Evolutionary conservation across 2,888 invertebrate genomes (phyloP).

Genomic region (Clistopyga incitator): DNA sequence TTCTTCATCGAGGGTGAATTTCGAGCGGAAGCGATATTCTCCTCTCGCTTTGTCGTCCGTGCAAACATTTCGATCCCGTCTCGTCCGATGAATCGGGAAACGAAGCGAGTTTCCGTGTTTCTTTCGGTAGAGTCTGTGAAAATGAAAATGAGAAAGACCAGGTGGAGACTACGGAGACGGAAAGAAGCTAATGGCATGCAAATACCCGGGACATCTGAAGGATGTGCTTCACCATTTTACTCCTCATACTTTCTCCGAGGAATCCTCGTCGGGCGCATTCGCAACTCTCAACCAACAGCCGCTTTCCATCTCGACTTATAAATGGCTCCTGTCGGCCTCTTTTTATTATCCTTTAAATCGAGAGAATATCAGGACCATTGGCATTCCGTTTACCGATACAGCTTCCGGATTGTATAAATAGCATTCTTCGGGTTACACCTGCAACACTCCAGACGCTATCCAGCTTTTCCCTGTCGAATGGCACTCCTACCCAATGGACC

Average conservation of each 20-base stretch:
- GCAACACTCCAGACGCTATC: constrained; percentile 10
- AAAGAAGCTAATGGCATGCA: constrained; percentile 58
- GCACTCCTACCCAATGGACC: constrained; percentile 34
- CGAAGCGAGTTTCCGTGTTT: constrained; percentile 19
- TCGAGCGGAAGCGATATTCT: neutral
- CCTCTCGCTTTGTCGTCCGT: constrained; percentile 20
- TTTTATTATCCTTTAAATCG: neutral
- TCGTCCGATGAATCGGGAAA: neutral
- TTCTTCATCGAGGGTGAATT: constrained; percentile 25
- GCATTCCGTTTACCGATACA: neutral
- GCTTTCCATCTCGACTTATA: constrained; percentile 22
- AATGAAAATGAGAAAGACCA: constrained; percentile 34
- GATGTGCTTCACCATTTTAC: constrained; percentile 11
- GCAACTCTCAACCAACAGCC: constrained; percentile 19
- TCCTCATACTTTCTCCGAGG: constrained; percentile 23
- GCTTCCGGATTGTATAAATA: neutral
- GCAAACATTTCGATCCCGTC: constrained; percentile 40
- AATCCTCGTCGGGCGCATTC: constrained; percentile 29
- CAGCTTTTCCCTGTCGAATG: constrained; percentile 19
- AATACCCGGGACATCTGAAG: constrained; percentile 44
- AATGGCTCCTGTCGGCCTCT: neutral
- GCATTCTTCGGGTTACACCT: neutral
- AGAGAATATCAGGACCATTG: neutral
- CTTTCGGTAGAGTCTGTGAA: neutral
- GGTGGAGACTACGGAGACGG: constrained; percentile 17